phyloP scores from a whole-genome alignment of 2,888 invertebrate species.

The Brenthis daphne region DNA sequence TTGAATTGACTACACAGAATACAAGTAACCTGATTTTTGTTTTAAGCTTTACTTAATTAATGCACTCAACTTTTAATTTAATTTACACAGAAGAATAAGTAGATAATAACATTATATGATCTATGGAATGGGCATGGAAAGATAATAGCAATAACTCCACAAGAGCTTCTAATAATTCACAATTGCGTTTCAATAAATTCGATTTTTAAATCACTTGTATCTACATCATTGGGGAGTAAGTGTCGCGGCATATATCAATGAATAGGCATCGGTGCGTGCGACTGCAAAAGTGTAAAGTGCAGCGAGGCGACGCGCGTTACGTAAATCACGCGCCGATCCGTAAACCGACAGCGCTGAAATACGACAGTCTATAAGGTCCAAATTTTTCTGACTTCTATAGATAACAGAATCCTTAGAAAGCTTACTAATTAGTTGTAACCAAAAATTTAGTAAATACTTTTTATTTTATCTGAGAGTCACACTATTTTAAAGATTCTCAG shows the following conservation, averaged over 20 bases:
- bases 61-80: no score
- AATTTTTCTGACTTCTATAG: background rate
- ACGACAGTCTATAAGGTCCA: conserved; percentile 42
- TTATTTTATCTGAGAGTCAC: no score
- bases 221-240: conserved; percentile 45
- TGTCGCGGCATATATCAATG: conserved; percentile 74
- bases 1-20: no score
- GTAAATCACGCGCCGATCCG: conserved; percentile 72
- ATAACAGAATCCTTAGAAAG: background rate
- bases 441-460: no score
- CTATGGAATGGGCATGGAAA: no score
- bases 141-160: background rate
- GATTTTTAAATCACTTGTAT: no score
- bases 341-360: conserved; percentile 69
- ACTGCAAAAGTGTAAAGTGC: conserved; percentile 81
- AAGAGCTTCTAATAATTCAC: conserved; percentile 18
- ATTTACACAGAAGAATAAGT: no score
- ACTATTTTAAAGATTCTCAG: no score
- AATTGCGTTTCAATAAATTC: background rate
- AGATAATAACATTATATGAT: no score
- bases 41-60: no score
- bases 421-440: no score
- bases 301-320: conserved; percentile 71
- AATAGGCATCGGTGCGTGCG: conserved; percentile 71
- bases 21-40: no score